Percentiles rank a stretch among this genome's conserved stretches.
These are phyloP conservation scores for Papilio xuthus DNA, from an alignment of 1,140 invertebrate genomes.

Conservation along the genomic window DNA sequence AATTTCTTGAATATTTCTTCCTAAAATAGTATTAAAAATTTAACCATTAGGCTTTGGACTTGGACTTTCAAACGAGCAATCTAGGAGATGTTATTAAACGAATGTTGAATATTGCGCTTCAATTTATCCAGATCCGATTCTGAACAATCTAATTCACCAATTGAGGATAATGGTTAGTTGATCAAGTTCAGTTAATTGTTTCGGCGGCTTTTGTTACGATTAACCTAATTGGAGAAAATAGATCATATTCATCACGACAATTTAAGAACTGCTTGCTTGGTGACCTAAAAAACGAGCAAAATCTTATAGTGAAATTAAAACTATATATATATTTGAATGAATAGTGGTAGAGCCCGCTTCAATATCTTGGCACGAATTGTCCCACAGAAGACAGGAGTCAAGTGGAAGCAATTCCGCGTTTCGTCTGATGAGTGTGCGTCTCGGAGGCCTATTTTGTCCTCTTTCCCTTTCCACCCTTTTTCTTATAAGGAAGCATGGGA, in stretches of 20 bases:
- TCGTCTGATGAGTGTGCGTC: too few species aligned
- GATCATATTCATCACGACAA: conserved; percentile 46
- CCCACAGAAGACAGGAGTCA: too few species aligned
- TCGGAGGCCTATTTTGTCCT: too few species aligned
- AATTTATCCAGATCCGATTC: not conserved
- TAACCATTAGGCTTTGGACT: not conserved
- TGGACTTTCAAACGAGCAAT: not conserved
- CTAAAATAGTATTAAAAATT: not conserved
- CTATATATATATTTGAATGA: not conserved
- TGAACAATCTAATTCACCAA: conserved; percentile 57
- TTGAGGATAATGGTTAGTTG: conserved; percentile 52
- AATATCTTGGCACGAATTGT: too few species aligned
- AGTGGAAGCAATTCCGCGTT: too few species aligned
- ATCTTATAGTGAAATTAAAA: too few species aligned
- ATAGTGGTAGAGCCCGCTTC: too few species aligned
- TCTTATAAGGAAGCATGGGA: too few species aligned
- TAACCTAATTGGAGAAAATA: conserved; percentile 40
- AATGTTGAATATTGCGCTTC: not conserved
- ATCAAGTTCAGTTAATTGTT: conserved; percentile 55
- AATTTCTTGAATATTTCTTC: not conserved
- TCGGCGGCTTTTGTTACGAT: conserved; percentile 45
- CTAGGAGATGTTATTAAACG: not conserved
- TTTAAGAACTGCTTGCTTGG: not conserved
- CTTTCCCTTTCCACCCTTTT: too few species aligned
- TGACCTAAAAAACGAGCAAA: too few species aligned